Evolutionary conservation across 1,140 invertebrate genomes (phyloP).

Genomic region (Panagrolaimus sp.): DNA sequence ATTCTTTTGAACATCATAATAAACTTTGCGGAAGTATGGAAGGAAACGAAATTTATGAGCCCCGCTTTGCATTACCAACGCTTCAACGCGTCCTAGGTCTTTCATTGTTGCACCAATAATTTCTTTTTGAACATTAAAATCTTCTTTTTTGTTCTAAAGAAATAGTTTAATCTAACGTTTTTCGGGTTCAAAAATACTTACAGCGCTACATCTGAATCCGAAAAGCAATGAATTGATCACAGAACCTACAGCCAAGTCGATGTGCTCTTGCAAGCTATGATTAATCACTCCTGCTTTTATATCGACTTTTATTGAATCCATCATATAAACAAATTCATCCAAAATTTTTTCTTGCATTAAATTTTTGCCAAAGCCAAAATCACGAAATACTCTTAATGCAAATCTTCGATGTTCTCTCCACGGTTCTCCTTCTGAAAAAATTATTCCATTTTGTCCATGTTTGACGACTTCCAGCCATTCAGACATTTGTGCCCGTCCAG

Average conservation of each 20-base stretch:
- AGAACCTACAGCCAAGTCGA: conserved; percentile 27
- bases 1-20: not conserved
- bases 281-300: conserved; percentile 16
- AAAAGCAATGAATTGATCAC: conserved; percentile 22
- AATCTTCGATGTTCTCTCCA: conserved; percentile 35
- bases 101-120: too few relatives aligned
- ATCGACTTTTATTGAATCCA: conserved; percentile 17
- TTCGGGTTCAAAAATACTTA: too few relatives aligned
- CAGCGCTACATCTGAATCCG: conserved; percentile 16
- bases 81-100: too few relatives aligned
- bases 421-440: conserved; percentile 40
- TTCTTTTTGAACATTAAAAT: too few relatives aligned
- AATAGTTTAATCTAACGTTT: too few relatives aligned
- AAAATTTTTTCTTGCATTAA: conserved; percentile 34
- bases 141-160: too few relatives aligned
- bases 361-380: conserved; percentile 43
- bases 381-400: conserved; percentile 35
- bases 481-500: conserved; percentile 10
- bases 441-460: conserved; percentile 20
- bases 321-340: not conserved
- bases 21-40: not conserved
- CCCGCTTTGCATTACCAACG: too few relatives aligned
- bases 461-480: not conserved
- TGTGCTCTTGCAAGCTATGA: conserved; percentile 17
- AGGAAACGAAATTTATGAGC: too few relatives aligned